Evolutionary conservation across 1,140 invertebrate genomes (phyloP).

Genomic region (Ceratitis capitata): DNA sequence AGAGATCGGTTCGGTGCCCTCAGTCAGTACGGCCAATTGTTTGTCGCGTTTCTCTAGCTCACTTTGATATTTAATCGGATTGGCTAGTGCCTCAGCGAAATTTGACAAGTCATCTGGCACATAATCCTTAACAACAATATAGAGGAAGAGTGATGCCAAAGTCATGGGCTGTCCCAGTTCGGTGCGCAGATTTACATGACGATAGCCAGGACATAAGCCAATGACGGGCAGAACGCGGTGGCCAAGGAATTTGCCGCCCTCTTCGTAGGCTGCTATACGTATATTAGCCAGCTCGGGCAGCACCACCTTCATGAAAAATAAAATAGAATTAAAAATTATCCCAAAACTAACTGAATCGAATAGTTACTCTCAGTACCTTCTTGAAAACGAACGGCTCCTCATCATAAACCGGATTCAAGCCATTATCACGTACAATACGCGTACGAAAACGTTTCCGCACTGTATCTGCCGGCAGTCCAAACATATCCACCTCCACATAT

Average conservation of each 20-base stretch:
- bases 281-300: slow-evolving; percentile 96
- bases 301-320: slow-evolving; percentile 77
- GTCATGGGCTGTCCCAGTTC: slow-evolving; percentile 95
- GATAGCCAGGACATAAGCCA: slow-evolving; percentile 93
- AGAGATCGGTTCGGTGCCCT: slow-evolving; percentile 74
- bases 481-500: slow-evolving; percentile 99
- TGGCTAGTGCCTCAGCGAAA: slow-evolving; percentile 95
- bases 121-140: slow-evolving; percentile 95
- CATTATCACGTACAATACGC: slow-evolving; percentile 91
- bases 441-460: slow-evolving; percentile 97
- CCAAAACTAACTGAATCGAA: not conserved
- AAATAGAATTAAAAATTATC: not conserved
- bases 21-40: slow-evolving; percentile 89
- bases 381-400: slow-evolving; percentile 99
- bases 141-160: slow-evolving; percentile 89
- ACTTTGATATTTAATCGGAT: slow-evolving; percentile 97
- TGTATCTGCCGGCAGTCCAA: slow-evolving; percentile 97
- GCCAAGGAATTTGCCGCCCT: slow-evolving; percentile 92
- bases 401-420: slow-evolving; percentile 95
- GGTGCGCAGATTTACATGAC: slow-evolving; percentile 86
- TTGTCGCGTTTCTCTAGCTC: slow-evolving; percentile 91
- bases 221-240: slow-evolving; percentile 96
- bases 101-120: slow-evolving; percentile 94
- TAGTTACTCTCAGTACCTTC: slow-evolving; percentile 74
- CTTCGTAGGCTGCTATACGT: slow-evolving; percentile 96